phyloP scores from a whole-genome alignment of 2,113 vertebrate species.

The Meriones unguiculatus region DNA sequence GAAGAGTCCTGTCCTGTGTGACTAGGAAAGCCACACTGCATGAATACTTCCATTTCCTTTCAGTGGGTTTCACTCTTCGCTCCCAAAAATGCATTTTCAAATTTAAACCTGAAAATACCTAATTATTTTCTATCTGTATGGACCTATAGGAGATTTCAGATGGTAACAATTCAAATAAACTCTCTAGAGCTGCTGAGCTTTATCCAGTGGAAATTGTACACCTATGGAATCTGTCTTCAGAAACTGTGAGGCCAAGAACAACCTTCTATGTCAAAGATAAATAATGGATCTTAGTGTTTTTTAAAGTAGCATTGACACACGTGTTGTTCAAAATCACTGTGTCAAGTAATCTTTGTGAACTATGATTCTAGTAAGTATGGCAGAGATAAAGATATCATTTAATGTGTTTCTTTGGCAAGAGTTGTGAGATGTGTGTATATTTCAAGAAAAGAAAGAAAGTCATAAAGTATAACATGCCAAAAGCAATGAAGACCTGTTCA shows the following conservation, averaged over 20 bases:
- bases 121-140: constrained; percentile 7
- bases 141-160: not conserved
- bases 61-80: constrained; percentile 8
- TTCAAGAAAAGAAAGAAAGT: constrained; percentile 12
- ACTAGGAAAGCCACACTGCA: not conserved
- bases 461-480: not conserved
- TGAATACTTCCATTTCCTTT: constrained; percentile 1
- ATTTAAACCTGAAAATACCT: not conserved
- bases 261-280: not conserved
- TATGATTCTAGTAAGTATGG: not conserved
- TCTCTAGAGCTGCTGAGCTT: not conserved
- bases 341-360: not conserved
- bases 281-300: not conserved
- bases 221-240: not conserved
- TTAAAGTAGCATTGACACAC: not conserved
- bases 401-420: not conserved
- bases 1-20: not conserved
- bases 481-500: not conserved
- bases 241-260: constrained; percentile 5
- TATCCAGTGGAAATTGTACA: not conserved
- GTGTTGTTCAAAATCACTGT: not conserved
- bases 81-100: not conserved
- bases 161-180: not conserved
- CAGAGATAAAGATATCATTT: not conserved
- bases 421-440: not conserved